phyloP scores from a whole-genome alignment of 92 coral and sea anemone species.

The Epizoanthus ramosus region DNA sequence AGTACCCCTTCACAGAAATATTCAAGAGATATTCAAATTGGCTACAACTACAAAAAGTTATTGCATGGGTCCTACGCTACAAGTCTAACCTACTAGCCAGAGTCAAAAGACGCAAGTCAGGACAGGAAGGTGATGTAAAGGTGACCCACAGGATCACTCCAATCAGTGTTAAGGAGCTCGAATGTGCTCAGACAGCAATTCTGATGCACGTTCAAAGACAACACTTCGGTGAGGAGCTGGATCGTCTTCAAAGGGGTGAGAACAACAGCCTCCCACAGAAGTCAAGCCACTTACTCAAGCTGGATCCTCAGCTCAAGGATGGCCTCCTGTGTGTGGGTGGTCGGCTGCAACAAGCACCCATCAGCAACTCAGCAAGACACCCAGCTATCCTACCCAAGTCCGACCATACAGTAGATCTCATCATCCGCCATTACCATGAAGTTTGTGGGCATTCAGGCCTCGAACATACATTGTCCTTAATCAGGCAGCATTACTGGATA shows the following conservation, averaged over 20 bases:
- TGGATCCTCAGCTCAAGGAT: constrained; percentile 47
- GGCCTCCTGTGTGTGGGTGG: constrained; percentile 60
- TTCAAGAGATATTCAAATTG: constrained; percentile 39
- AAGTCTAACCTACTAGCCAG: constrained; percentile 20
- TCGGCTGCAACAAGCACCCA: constrained; percentile 44
- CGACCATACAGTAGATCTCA: constrained; percentile 50
- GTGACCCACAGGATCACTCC: constrained; percentile 25
- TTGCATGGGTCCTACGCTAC: constrained; percentile 47
- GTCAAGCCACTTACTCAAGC: constrained; percentile 48
- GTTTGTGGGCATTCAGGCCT: constrained; percentile 60
- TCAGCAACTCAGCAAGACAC: constrained; percentile 39
- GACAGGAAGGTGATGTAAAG: background rate
- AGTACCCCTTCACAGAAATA: constrained; percentile 17
- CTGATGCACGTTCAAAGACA: constrained; percentile 34
- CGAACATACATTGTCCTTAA: constrained; percentile 56
- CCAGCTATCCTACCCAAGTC: constrained; percentile 42
- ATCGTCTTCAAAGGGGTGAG: constrained; percentile 13
- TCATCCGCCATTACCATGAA: constrained; percentile 46
- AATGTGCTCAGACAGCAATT: constrained; percentile 39
- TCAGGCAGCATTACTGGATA: constrained; percentile 55
- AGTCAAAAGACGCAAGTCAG: constrained; percentile 21
- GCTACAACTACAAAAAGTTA: constrained; percentile 15
- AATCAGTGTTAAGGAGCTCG: constrained; percentile 20
- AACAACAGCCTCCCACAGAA: constrained; percentile 23
- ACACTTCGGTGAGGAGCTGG: constrained; percentile 49